A percentile compares a stretch with the other conserved stretches of the same genome.
These are phyloP conservation scores for Drosophila quinaria DNA, from an alignment of 2,888 invertebrate species.

Conservation along the genomic window DNA sequence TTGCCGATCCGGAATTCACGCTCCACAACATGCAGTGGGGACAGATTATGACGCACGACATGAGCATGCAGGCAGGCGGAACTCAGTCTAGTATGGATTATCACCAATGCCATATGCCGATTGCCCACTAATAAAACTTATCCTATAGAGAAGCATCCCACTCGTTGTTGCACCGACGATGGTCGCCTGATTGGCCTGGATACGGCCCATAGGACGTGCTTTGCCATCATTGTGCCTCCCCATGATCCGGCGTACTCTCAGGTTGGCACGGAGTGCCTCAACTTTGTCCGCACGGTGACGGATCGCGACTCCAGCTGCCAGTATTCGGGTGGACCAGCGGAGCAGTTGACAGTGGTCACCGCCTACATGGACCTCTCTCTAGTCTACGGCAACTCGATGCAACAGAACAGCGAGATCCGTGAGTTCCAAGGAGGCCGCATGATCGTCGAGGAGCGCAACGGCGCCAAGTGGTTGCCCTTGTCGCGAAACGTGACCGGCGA, in stretches of 20 bases:
- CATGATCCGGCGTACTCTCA: slow-evolving; percentile 87
- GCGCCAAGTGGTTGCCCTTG: slow-evolving; percentile 91
- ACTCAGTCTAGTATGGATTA: slow-evolving; percentile 90
- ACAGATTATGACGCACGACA: slow-evolving; percentile 88
- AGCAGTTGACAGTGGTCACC: slow-evolving; percentile 88
- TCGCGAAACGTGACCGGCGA: slow-evolving; percentile 89
- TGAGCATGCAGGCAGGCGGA: slow-evolving; percentile 86
- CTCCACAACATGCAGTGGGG: slow-evolving; percentile 90
- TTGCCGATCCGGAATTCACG: slow-evolving; percentile 91
- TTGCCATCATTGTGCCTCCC: slow-evolving; percentile 88
- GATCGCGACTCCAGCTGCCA: slow-evolving; percentile 88
- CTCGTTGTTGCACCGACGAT: slow-evolving; percentile 88
- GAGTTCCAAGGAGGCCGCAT: slow-evolving; percentile 90
- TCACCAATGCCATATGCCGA: neutral
- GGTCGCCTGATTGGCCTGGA: slow-evolving; percentile 87
- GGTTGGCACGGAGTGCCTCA: slow-evolving; percentile 88
- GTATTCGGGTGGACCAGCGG: slow-evolving; percentile 87
- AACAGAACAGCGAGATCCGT: slow-evolving; percentile 89
- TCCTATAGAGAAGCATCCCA: slow-evolving; percentile 87
- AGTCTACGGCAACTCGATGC: slow-evolving; percentile 91
- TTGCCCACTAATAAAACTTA: neutral
- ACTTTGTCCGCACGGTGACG: slow-evolving; percentile 89
- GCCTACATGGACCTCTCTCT: slow-evolving; percentile 90
- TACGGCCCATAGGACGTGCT: slow-evolving; percentile 85
- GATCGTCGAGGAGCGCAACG: slow-evolving; percentile 88